Evolutionary conservation across 2,113 vertebrate species (phyloP), one percentile per base, ranked within the genome.

Genomic region (Spilogale gracilis): DNA sequence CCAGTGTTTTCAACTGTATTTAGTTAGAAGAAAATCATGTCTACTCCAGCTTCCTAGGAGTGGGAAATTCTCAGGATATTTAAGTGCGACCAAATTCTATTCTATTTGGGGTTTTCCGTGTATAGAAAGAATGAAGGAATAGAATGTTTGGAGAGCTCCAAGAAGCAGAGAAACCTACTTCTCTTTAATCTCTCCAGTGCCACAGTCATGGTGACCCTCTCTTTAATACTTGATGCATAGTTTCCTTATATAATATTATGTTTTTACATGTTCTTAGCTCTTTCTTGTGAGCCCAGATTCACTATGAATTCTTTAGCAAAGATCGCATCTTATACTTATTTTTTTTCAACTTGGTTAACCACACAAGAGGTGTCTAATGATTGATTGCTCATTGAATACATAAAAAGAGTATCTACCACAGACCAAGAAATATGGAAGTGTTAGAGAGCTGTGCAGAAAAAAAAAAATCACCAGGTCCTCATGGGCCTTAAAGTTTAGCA

Each of bases 291-390:
- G 13, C 32, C 74, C 30, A 79, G 43, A 82, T 92, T 52, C 14
- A 83, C 43, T 54, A 60, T 71, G 52, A 97, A 38, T 45, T 65
- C 50, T 76, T 92, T 17, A 23, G 56, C 84, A 89, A 86, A 91
- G 87, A 43, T 1, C 10, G n/a, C 12, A 76, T 80, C n/a, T 92
- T 74, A 61, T 45, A 54, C 20, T 38, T 81, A 69, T 48, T 54
- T 61, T 61, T 74, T 61, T 16, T 2, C 54, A 92, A 48, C 56
- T 74, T 96, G 80, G 74, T 74, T 90, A 88, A 87, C 76, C 69
- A 94, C 89, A 95, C 63, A 88, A 43, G 38, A 92, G 69, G 13
- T 81, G 10, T 93, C 61, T 82, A 94, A 89, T 90, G 89, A 94
- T 94, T 81, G 8, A 94, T 94, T 81, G 8, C 18, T 96, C 65